Evolutionary conservation across 2,888 invertebrate species (phyloP), one percentile per base, ranked within the genome.

Genomic region (Neoaliturus tenellus): DNA sequence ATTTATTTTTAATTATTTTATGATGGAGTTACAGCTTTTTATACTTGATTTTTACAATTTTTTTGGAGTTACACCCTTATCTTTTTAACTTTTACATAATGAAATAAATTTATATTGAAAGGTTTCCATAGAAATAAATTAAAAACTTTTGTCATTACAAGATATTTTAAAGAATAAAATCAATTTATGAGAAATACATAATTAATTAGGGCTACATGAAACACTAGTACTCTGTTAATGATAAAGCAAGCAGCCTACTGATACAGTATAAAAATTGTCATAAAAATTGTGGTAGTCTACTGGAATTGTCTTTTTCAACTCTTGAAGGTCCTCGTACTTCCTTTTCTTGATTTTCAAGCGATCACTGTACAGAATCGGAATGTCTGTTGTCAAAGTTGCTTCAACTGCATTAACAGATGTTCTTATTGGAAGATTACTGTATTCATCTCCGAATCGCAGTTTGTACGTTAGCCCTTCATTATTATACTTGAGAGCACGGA

Each of bases 1-100:
- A 39, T 12, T 8, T 39, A 8, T 39, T 8, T 39, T 39, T 39
- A 8, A 39, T 39, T 39, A 55, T 55, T 20, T 55, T 55, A 5
- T 55, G 23, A 55, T 55, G 55, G 55, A 55, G 55, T 55, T 55
- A 55, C 55, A 17, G n/a, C 55, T 55, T 55, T 55, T 55, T 55
- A 5, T 17, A n/a, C 23, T 17, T 20, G 23, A 55, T 20, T 23
- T 23, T 23, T 20, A 55, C 55, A 10, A 10, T 55, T 20, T 55
- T 20, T 55, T 6, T 23, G 55, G 55, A 55, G 55, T 55, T 55
- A 55, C 55, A n/a, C n/a, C 55, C 17, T 55, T 55, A 10, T 17
- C 55, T 17, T 23, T 23, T 55, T 23, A 55, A 55, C 39, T 39
- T 12, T 39, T 39, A 39, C 5, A 39, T 39, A 39, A 39, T 39